Evolutionary conservation across 2,888 invertebrate species (phyloP), one percentile per base, ranked within the genome.

Genomic region (Cancer borealis): DNA sequence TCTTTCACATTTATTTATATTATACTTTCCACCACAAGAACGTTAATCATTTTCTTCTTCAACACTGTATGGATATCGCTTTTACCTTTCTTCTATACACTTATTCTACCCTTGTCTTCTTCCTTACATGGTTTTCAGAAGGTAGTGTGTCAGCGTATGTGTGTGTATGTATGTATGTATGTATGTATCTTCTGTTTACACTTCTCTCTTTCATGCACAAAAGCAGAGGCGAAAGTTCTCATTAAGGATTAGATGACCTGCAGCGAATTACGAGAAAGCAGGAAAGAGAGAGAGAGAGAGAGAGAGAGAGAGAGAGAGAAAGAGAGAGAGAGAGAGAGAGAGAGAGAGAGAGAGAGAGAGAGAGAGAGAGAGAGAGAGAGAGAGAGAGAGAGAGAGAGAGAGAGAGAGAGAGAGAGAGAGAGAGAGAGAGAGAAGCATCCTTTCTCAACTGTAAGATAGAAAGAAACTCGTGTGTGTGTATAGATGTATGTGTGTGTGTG

Each of bases 401-500:
- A 90, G 89, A 26, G 10, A 90, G 54, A 17, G 89, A 26, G 26
- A 6, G 89, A 90, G 89, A 46, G n/a, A 46, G 21, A 84, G n/a
- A 14, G 12, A 87, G 17, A 46, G 46, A n/a, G 46, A 30, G 26
- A 26, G 73, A 3, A 79, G 73, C 73, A 26, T 79, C 73, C 73
- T 79, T 79, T 26, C 73, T n/a, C 73, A 10, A 79, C 73, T 26
- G 6, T 8, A 79, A 26, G 73, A 30, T 79, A 26, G 4, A 79
- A 54, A 60, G 21, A 79, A 79, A 26, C 26, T 30, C 26, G n/a
- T 79, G 30, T 79, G 73, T 73, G 73, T 79, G 73, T 73, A n/a
- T 73, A n/a, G 21, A n/a, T 73, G 73, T 73, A n/a, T 73, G 73
- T 73, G n/a, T 73, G 73, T 47, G 88, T 88, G 88, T 88, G 88